Evolutionary conservation across 1,140 invertebrate species (phyloP).

Genomic region (Apis dorsata): DNA sequence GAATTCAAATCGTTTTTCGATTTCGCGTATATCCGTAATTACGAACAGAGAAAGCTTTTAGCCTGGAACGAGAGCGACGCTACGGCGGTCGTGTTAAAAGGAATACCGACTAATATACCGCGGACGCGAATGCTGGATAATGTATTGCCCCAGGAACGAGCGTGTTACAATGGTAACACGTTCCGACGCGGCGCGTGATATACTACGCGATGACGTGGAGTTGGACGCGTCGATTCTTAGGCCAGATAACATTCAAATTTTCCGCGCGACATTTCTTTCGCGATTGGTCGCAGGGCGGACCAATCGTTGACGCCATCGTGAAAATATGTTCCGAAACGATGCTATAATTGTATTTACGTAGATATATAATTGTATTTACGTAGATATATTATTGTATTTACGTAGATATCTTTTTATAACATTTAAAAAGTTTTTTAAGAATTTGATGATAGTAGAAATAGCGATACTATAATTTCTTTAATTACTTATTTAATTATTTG

Average conservation of each 20-base stretch:
- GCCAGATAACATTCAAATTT: slow-evolving; percentile 45
- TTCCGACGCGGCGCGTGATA: slow-evolving; percentile 60
- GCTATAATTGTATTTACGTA: background rate
- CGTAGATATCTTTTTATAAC: background rate
- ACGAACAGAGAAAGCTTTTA: slow-evolving; percentile 74
- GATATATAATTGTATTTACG: background rate
- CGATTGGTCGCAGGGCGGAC: background rate
- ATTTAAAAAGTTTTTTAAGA: background rate
- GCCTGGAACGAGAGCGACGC: slow-evolving; percentile 57
- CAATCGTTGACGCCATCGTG: background rate
- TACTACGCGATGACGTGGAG: slow-evolving; percentile 56
- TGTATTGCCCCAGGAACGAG: slow-evolving; percentile 65
- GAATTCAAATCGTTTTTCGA: slow-evolving; percentile 66
- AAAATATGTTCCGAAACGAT: no score
- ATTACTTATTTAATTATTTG: no score
- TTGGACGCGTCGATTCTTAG: slow-evolving; percentile 33
- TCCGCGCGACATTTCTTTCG: slow-evolving; percentile 2
- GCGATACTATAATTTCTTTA: no score
- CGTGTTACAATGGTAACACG: slow-evolving; percentile 65
- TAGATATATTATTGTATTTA: background rate
- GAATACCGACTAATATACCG: slow-evolving; percentile 66
- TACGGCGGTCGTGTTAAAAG: slow-evolving; percentile 59
- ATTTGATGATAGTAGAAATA: no score
- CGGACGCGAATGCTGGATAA: slow-evolving; percentile 59
- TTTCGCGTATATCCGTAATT: slow-evolving; percentile 73